Base-by-base conservation (phyloP, 2,797 vertebrate genomes). In the Enteromius afrohamiltoni region DNA sequence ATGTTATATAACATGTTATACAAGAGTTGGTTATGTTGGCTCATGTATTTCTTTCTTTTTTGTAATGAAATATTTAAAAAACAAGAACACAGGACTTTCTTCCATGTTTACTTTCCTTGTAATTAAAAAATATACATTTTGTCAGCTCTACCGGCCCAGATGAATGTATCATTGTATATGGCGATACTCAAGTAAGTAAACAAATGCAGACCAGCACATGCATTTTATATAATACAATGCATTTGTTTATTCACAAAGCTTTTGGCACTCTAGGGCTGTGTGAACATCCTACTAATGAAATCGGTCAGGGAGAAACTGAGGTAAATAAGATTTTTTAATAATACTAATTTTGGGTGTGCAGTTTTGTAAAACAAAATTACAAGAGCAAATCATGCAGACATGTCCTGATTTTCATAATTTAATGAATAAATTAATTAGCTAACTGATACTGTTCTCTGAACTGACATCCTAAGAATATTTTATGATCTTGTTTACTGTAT, bases 101-200 rank as follows among this genome's bases (percentile, higher is more conserved):
- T 49, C 11, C 16, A 19, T 65, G 60, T 73, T 71, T 49, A 21
- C 29, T 23, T 76, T 79, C 47, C 2, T 9, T 34, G 10, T 74
- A n/a, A n/a, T n/a, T n/a, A n/a, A n/a, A n/a, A n/a, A n/a, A n/a
- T n/a, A n/a, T n/a, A n/a, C n/a, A n/a, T 45, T 45, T 80, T 16
- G 23, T 13, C 21, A 95, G 94, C 83, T 91, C 86, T 85, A 91
- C 90, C 14, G 92, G 91, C 62, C 86, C 88, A 79, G 95, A 96
- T 87, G 92, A 95, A 83, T 96, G 95, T 76, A 92, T 94, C 83
- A 89, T 96, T 86, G 81, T 97, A 17, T 95, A 94, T 40, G 94
- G 95, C 7, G 95, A 96, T 87, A 88, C 92, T 85, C 93, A 96
- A 93, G 96, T 96, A 91, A 79, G 67, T 14, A 83, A 77, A 29